Percentiles rank a stretch among this genome's conserved stretches.
These are phyloP conservation scores for Engystomops pustulosus DNA, from an alignment of 2,113 vertebrate genomes.

Conservation along the genomic window DNA sequence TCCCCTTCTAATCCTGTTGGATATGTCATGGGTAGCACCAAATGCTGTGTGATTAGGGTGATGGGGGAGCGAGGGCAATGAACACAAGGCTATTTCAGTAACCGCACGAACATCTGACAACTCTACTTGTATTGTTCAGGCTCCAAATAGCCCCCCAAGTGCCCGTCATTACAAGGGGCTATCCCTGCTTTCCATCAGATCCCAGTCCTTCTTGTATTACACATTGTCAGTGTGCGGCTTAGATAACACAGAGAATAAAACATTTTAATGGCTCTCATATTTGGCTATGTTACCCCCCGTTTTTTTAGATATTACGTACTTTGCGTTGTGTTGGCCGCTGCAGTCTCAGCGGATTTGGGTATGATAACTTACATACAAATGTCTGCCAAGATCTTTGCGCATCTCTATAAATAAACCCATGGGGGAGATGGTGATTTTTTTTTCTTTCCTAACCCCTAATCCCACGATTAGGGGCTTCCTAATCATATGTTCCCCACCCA, in stretches of 20 bases:
- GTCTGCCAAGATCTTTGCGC: conserved; percentile 4
- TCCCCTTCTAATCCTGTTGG: conserved; percentile 51
- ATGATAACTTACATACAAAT: neutral
- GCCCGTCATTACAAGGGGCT: neutral
- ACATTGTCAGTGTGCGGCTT: neutral
- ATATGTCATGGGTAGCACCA: conserved; percentile 57
- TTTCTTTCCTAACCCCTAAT: neutral
- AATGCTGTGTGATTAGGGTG: conserved; percentile 57
- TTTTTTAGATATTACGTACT: neutral
- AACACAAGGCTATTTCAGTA: conserved; percentile 57
- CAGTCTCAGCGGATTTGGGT: neutral
- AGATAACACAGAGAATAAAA: neutral
- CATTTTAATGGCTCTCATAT: neutral
- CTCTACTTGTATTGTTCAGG: conserved; percentile 17
- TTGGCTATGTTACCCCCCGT: neutral
- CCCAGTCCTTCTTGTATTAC: neutral
- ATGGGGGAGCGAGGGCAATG: conserved; percentile 26
- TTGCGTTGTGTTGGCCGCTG: neutral
- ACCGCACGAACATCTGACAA: conserved; percentile 31
- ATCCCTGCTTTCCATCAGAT: neutral
- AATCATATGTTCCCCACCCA: neutral
- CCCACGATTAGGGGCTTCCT: neutral
- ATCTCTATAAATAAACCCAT: neutral
- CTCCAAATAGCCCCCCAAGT: neutral
- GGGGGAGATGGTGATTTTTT: neutral